phyloP scores from a whole-genome alignment of 1,140 invertebrate genomes.

The Proales similis region DNA sequence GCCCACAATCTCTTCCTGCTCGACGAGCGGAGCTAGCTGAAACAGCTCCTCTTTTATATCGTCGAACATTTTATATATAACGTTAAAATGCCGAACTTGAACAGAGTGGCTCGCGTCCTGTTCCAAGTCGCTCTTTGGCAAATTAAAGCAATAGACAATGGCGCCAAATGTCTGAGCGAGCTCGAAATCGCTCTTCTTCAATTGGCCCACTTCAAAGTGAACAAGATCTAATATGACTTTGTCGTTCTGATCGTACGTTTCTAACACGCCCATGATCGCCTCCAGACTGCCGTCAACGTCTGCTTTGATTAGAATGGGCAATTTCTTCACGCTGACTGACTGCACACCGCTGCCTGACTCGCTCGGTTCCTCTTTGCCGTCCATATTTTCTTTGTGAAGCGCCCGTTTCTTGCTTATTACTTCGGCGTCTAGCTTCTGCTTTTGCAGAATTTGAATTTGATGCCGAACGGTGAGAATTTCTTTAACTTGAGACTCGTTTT shows the following conservation, averaged over 20 bases:
- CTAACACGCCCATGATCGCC: slow-evolving; percentile 81
- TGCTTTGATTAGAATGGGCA: slow-evolving; percentile 40
- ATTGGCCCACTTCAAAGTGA: slow-evolving; percentile 76
- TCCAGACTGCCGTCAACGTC: slow-evolving; percentile 68
- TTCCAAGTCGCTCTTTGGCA: neutral
- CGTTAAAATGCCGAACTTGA: slow-evolving; percentile 64
- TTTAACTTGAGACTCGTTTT: slow-evolving; percentile 57
- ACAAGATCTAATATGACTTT: slow-evolving; percentile 74
- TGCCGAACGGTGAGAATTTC: slow-evolving; percentile 38
- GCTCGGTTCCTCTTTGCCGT: no score
- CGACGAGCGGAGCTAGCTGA: slow-evolving; percentile 62
- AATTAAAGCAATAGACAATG: slow-evolving; percentile 42
- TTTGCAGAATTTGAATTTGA: slow-evolving; percentile 56
- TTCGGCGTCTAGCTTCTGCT: slow-evolving; percentile 60
- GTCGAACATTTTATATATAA: slow-evolving; percentile 85
- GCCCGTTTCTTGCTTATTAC: slow-evolving; percentile 63
- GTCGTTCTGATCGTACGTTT: slow-evolving; percentile 70
- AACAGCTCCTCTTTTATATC: slow-evolving; percentile 73
- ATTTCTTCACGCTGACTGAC: neutral
- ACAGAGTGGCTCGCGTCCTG: neutral
- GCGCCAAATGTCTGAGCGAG: slow-evolving; percentile 73
- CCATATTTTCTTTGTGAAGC: slow-evolving; percentile 60
- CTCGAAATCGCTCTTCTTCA: slow-evolving; percentile 75
- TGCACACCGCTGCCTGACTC: no score
- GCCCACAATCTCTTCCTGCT: slow-evolving; percentile 70